Evolutionary conservation across 2,888 invertebrate genomes (phyloP).

Genomic region (Drosophila crucigera): DNA sequence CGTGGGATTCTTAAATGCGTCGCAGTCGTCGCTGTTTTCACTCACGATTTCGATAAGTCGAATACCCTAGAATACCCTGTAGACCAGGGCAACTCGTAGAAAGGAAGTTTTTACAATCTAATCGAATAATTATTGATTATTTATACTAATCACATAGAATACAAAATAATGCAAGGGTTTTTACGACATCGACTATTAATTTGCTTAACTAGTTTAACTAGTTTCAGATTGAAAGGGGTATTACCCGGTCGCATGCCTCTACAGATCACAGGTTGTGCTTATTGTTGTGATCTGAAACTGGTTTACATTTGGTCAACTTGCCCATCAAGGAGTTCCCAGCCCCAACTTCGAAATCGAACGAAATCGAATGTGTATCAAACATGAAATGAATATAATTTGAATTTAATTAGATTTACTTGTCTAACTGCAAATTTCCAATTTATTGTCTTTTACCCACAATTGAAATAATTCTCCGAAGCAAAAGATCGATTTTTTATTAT

Average conservation of each 20-base stretch:
- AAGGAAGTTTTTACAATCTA: neutral
- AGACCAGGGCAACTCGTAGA: neutral
- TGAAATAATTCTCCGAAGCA: slow-evolving; percentile 20
- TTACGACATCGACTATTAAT: neutral
- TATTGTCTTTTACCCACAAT: slow-evolving; percentile 9
- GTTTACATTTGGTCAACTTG: slow-evolving; percentile 69
- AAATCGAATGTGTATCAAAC: slow-evolving; percentile 59
- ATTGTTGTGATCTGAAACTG: slow-evolving; percentile 58
- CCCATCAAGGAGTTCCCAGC: slow-evolving; percentile 73
- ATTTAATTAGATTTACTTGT: slow-evolving; percentile 48
- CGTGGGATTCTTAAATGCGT: slow-evolving; percentile 76
- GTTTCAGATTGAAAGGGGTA: slow-evolving; percentile 18
- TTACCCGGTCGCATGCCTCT: neutral
- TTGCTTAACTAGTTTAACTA: neutral
- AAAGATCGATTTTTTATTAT: slow-evolving; percentile 4
- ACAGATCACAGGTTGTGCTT: slow-evolving; percentile 15
- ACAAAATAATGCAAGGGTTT: neutral
- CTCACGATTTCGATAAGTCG: slow-evolving; percentile 6
- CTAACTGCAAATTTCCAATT: slow-evolving; percentile 33
- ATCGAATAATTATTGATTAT: neutral
- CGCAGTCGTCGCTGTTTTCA: slow-evolving; percentile 39
- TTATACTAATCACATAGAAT: neutral
- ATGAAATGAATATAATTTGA: slow-evolving; percentile 63
- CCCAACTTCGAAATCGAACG: slow-evolving; percentile 48
- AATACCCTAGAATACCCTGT: slow-evolving; percentile 34